These are phyloP conservation scores for Lophotis ruficrista DNA, from an alignment of 2,113 vertebrate genomes.

Conservation along the genomic window DNA sequence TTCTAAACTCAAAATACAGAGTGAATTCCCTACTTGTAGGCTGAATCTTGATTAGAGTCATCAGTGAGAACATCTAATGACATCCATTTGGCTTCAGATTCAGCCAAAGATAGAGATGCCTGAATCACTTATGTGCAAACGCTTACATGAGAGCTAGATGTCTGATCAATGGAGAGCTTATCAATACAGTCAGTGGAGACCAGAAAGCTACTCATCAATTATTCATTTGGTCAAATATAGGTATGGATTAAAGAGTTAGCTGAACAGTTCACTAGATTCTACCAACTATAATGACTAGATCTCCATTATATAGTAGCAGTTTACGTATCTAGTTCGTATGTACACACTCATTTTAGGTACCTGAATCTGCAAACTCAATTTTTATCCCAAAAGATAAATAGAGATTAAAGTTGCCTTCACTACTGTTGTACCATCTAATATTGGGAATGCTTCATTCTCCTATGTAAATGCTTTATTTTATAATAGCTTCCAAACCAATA, in stretches of 20 bases:
- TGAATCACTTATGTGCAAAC: neutral
- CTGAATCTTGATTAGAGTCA: neutral
- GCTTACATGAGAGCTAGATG: neutral
- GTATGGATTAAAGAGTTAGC: neutral
- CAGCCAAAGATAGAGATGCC: neutral
- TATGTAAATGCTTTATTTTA: neutral
- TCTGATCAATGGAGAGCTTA: neutral
- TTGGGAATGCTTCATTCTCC: neutral
- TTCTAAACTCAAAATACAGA: neutral
- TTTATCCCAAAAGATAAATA: neutral
- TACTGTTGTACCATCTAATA: neutral
- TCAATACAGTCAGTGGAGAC: neutral
- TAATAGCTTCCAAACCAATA: neutral
- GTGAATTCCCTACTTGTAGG: neutral
- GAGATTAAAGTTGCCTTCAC: neutral
- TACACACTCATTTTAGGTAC: neutral
- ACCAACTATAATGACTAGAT: neutral
- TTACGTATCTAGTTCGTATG: neutral
- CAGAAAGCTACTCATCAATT: neutral
- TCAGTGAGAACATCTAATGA: neutral
- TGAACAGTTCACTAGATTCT: neutral
- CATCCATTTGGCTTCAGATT: neutral
- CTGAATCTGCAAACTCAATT: neutral
- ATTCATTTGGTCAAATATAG: neutral
- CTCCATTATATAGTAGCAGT: neutral